phyloP scores from a whole-genome alignment of 2,888 invertebrate genomes.

The Tenodera sinensis region DNA sequence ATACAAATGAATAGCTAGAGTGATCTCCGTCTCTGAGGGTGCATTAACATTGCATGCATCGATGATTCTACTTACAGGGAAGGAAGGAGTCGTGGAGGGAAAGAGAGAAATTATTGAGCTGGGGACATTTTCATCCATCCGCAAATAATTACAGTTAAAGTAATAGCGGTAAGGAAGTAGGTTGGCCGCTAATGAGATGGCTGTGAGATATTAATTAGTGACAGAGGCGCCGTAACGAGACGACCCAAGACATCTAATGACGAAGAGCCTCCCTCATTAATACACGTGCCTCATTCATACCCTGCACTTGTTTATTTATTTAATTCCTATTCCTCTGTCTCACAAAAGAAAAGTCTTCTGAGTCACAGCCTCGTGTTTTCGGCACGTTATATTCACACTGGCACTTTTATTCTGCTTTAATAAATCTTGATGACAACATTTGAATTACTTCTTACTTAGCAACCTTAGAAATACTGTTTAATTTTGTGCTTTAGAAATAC shows the following conservation, averaged over 20 bases:
- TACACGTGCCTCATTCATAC: background rate
- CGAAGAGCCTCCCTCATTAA: background rate
- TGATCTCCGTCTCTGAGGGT: background rate
- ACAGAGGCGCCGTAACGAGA: background rate
- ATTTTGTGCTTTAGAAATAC: background rate
- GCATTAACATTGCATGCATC: background rate
- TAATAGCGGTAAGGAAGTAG: background rate
- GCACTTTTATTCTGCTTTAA: background rate
- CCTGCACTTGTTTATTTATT: background rate
- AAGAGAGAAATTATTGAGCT: background rate
- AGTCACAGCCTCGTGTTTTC: background rate
- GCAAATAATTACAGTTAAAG: background rate
- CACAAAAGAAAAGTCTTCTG: background rate
- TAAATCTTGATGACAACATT: background rate
- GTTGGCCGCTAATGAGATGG: slow-evolving; percentile 16
- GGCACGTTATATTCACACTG: background rate
- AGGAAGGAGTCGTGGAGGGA: background rate
- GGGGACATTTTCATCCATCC: background rate
- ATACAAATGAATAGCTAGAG: background rate
- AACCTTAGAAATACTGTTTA: background rate
- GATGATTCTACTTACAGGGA: background rate
- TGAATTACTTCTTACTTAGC: background rate
- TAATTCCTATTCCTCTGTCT: background rate
- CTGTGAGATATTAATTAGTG: slow-evolving; percentile 15
- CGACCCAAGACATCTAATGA: background rate